These are phyloP conservation scores for Oophaga pumilio DNA, from an alignment of 2,113 vertebrate genomes.

Conservation along the genomic window DNA sequence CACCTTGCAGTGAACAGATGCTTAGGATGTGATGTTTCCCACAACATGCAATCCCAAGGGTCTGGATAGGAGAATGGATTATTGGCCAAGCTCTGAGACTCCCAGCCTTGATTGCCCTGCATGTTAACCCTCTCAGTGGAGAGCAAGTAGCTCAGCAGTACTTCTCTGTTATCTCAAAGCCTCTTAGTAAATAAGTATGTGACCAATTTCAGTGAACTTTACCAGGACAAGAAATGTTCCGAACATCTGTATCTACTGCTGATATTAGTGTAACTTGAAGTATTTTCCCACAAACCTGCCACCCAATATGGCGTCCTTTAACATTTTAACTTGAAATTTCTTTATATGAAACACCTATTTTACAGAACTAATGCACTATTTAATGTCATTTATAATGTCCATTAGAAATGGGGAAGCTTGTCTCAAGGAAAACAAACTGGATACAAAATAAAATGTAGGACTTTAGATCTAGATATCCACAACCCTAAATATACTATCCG, in stretches of 20 bases:
- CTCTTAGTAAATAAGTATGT: slow-evolving; percentile 2
- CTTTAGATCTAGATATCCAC: neutral
- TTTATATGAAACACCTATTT: neutral
- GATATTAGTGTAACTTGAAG: neutral
- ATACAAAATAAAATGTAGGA: neutral
- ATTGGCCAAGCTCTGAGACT: slow-evolving; percentile 32
- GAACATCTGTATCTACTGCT: slow-evolving; percentile 13
- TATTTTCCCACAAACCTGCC: slow-evolving; percentile 28
- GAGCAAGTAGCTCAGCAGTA: neutral
- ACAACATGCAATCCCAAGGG: slow-evolving; percentile 42
- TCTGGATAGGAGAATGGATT: slow-evolving; percentile 40
- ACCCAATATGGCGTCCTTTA: neutral
- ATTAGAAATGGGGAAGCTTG: neutral
- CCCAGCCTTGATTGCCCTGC: slow-evolving; percentile 43
- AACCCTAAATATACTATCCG: neutral
- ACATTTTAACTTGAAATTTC: neutral
- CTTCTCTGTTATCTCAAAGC: slow-evolving; percentile 13
- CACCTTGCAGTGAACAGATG: slow-evolving; percentile 42
- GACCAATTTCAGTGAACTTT: slow-evolving; percentile 2
- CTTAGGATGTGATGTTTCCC: slow-evolving; percentile 47
- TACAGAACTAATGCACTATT: neutral
- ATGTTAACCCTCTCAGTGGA: slow-evolving; percentile 43
- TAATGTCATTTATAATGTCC: neutral
- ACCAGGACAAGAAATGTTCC: neutral
- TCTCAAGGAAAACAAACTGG: neutral